These are phyloP conservation scores for Koerneria pararmatus DNA, from an alignment of 2,888 invertebrate species.

Conservation along the genomic window DNA sequence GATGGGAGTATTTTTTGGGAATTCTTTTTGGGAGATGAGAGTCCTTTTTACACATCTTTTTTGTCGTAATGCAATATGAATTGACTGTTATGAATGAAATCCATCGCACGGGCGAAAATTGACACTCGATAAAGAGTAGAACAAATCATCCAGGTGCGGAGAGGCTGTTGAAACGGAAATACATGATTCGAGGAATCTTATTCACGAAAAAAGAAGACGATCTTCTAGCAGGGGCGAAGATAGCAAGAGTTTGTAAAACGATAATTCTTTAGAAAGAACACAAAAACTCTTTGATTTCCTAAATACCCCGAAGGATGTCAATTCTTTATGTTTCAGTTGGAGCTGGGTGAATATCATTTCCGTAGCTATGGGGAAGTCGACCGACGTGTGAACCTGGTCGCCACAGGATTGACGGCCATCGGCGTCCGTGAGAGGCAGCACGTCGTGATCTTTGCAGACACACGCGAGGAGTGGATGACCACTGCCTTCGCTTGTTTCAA, in stretches of 20 bases:
- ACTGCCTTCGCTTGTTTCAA: conserved; percentile 93
- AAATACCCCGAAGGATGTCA: background rate
- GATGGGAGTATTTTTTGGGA: no score
- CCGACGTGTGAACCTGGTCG: conserved; percentile 36
- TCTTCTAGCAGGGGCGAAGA: background rate
- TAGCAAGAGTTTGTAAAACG: background rate
- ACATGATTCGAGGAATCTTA: no score
- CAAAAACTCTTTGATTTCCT: background rate
- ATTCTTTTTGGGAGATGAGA: no score
- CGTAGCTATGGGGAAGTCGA: conserved; percentile 43
- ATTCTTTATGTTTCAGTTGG: conserved; percentile 34
- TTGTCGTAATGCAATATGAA: no score
- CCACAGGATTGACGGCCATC: conserved; percentile 71
- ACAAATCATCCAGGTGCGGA: no score
- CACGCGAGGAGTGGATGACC: conserved; percentile 94
- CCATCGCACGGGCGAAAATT: no score
- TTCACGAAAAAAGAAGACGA: background rate
- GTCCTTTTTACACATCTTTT: no score
- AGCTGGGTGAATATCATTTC: conserved; percentile 54
- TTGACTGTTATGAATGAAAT: no score
- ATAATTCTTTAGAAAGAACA: background rate
- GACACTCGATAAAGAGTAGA: no score
- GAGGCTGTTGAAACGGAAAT: no score
- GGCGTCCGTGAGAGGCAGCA: conserved; percentile 81
- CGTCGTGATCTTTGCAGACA: conserved; percentile 94